Evolutionary conservation across 2,113 vertebrate species (phyloP).

Genomic region (Gadus macrocephalus): DNA sequence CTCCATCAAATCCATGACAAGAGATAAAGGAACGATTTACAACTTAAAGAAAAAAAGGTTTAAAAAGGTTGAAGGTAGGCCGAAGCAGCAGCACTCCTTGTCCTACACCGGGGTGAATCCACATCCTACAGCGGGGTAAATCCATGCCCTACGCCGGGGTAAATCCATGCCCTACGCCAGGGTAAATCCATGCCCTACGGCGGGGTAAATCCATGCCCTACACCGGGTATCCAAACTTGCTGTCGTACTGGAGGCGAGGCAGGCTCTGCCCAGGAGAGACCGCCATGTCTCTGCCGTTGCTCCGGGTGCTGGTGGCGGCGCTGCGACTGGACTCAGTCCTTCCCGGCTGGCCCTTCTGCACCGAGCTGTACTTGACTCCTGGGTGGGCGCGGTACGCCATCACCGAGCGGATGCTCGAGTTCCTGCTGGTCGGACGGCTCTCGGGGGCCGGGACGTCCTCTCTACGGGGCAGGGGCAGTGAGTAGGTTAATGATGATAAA

Average conservation of each 20-base stretch:
- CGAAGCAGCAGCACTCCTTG: neutral
- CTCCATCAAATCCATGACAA: slow-evolving; percentile 9
- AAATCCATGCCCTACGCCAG: slow-evolving; percentile 51
- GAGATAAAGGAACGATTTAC: neutral
- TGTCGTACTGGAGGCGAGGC: slow-evolving; percentile 54
- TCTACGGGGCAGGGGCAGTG: slow-evolving; percentile 39
- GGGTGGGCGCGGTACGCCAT: slow-evolving; percentile 65
- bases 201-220: slow-evolving; percentile 26
- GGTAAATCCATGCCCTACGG: neutral
- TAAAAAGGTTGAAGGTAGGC: neutral
- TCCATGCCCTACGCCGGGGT: too few relatives aligned
- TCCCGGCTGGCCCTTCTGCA: slow-evolving; percentile 18
- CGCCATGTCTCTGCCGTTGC: neutral
- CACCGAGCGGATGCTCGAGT: slow-evolving; percentile 65
- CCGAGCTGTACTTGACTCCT: slow-evolving; percentile 52
- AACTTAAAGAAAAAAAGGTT: too few relatives aligned
- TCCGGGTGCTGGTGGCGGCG: slow-evolving; percentile 8
- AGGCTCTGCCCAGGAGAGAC: neutral
- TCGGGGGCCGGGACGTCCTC: slow-evolving; percentile 67
- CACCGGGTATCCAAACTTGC: slow-evolving; percentile 67
- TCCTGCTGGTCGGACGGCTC: slow-evolving; percentile 59
- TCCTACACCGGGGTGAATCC: too few relatives aligned
- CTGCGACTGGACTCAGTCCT: slow-evolving; percentile 30
- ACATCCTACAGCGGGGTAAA: too few relatives aligned
- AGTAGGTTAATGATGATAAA: too few relatives aligned